Percentiles rank a stretch among this genome's conserved stretches.
Conservation (phyloP, 2,113 vertebrate genomes). For the Scytalopus superciliaris region DNA sequence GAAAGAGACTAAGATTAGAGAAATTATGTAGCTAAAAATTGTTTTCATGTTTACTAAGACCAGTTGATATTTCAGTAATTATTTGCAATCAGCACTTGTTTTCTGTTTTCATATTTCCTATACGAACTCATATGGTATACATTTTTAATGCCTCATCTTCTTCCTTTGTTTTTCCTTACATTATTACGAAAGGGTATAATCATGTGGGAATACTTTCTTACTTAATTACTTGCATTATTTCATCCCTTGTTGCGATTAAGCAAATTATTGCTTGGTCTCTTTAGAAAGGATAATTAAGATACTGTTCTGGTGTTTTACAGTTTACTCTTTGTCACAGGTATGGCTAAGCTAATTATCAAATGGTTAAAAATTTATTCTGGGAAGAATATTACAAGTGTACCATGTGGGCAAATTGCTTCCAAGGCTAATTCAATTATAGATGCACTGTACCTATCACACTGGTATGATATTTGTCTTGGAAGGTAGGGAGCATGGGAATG, state of each 20-base stretch:
- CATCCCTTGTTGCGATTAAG: conserved; percentile 63
- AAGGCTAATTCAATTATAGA: conserved; percentile 19
- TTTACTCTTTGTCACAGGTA: conserved; percentile 68
- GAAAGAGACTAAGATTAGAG: not conserved
- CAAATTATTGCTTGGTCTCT: conserved; percentile 59
- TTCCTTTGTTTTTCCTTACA: not conserved
- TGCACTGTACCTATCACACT: not conserved
- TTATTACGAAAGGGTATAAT: conserved; percentile 20
- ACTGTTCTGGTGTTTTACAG: conserved; percentile 58
- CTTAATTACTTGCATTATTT: conserved; percentile 67
- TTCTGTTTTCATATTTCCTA: not conserved
- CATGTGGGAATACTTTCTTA: conserved; percentile 59
- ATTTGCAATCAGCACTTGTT: not conserved
- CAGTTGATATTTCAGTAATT: not conserved
- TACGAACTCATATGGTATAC: not conserved
- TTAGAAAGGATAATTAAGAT: conserved; percentile 71
- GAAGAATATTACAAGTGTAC: conserved; percentile 13
- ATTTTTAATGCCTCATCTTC: not conserved
- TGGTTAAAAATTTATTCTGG: conserved; percentile 64
- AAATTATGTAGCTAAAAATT: not conserved
- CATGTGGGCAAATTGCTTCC: not conserved
- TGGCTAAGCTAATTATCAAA: conserved; percentile 67
- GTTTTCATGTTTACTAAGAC: not conserved
- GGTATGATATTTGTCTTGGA: not conserved
- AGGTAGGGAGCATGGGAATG: conserved; percentile 4